Percentiles rank a stretch among this genome's conserved stretches.
Evolutionary conservation across 92 coral and sea anemone genomes (phyloP).

Genomic region (Palythoa caribaeorum): DNA sequence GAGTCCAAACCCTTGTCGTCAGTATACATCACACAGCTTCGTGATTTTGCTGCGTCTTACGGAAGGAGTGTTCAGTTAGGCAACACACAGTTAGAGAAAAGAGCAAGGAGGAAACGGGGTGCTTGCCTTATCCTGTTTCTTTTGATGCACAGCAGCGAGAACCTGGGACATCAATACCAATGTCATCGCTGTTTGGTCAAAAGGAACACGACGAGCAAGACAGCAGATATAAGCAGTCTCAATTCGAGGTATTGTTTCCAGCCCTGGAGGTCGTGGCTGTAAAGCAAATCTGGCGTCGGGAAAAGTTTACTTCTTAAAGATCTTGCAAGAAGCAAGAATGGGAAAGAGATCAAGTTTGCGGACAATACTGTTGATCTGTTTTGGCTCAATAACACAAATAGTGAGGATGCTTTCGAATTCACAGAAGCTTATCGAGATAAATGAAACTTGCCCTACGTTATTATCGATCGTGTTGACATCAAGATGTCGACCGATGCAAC

Average conservation of each 20-base stretch:
- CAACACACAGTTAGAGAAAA: not conserved
- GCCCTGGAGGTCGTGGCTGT: slow-evolving; percentile 3
- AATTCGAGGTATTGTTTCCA: not conserved
- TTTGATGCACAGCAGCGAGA: not conserved
- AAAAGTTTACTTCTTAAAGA: not conserved
- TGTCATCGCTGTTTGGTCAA: not conserved
- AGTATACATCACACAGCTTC: not conserved
- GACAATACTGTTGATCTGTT: not conserved
- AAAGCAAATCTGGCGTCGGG: not conserved
- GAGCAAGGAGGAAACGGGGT: not conserved
- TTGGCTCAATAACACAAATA: not conserved
- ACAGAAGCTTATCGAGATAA: too few species aligned
- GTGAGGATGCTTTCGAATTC: not conserved
- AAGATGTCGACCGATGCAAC: slow-evolving; percentile 29
- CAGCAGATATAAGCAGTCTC: not conserved
- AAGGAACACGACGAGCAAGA: not conserved
- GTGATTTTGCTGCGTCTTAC: not conserved
- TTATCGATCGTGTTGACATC: slow-evolving; percentile 9
- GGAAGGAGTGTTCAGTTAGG: not conserved
- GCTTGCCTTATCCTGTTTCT: not conserved
- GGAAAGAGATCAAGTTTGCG: not conserved
- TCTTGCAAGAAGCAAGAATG: not conserved
- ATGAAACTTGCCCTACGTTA: not conserved
- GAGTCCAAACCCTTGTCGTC: not conserved
- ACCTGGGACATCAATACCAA: not conserved